Evolutionary conservation across 2,888 invertebrate genomes (phyloP).

Genomic region (Iselma pallidipennis): DNA sequence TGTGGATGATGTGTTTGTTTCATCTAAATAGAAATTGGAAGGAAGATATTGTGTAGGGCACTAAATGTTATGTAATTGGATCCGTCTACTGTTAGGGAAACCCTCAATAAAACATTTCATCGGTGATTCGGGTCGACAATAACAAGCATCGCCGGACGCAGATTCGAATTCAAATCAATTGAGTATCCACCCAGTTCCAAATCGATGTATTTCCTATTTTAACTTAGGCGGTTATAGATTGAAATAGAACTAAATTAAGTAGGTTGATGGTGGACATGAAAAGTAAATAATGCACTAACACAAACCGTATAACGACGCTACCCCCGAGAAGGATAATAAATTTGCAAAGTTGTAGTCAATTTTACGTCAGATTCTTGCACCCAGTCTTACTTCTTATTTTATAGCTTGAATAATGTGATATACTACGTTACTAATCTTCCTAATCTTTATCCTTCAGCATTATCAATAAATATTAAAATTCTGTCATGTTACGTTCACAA

Average conservation of each 20-base stretch:
- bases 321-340: neutral
- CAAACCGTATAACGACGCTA: too few relatives aligned
- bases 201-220: slow-evolving; percentile 10
- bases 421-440: neutral
- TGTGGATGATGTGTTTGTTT: neutral
- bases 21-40: slow-evolving; percentile 17
- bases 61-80: slow-evolving; percentile 34
- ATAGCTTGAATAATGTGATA: neutral
- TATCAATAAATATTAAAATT: neutral
- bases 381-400: neutral
- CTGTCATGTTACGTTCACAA: neutral
- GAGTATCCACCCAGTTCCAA: slow-evolving; percentile 21
- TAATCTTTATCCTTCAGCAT: neutral
- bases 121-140: slow-evolving; percentile 35
- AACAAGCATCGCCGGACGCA: slow-evolving; percentile 31
- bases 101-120: slow-evolving; percentile 35
- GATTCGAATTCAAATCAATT: slow-evolving; percentile 31
- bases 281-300: neutral
- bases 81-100: slow-evolving; percentile 22
- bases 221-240: neutral
- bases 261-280: neutral
- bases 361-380: neutral
- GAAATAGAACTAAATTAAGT: neutral
- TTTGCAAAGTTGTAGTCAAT: neutral
- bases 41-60: slow-evolving; percentile 21